phyloP scores from a whole-genome alignment of 2,888 invertebrate genomes.

The Tenthredo livida region DNA sequence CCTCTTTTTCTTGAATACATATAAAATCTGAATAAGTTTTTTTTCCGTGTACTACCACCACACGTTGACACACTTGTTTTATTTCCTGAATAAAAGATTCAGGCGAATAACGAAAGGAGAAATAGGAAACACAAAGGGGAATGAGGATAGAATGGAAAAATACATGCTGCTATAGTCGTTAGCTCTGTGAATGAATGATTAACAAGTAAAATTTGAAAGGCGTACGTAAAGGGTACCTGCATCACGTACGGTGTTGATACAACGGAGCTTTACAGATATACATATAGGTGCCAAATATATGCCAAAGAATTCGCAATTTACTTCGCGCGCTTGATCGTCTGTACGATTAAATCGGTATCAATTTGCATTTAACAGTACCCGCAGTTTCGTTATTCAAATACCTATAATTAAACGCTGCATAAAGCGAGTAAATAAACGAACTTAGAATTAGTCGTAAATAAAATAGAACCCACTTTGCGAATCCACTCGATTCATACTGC shows the following conservation, averaged over 20 bases:
- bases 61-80: not conserved
- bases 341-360: slow-evolving; percentile 17
- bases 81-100: not conserved
- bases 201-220: not conserved
- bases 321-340: not conserved
- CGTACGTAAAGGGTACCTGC: not conserved
- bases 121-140: not conserved
- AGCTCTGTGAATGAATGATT: not conserved
- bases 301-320: slow-evolving; percentile 31
- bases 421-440: slow-evolving; percentile 28
- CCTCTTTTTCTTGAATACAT: not conserved
- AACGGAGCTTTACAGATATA: not conserved
- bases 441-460: slow-evolving; percentile 41
- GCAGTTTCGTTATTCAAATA: slow-evolving; percentile 24
- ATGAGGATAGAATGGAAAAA: not conserved
- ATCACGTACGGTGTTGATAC: not conserved
- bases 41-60: not conserved
- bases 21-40: not conserved
- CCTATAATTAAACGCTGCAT: slow-evolving; percentile 14
- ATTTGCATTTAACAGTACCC: slow-evolving; percentile 11
- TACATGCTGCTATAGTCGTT: not conserved
- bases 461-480: slow-evolving; percentile 2
- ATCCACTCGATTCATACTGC: not conserved
- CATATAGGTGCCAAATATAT: not conserved
- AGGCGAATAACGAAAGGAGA: not conserved